Base-by-base conservation (phyloP, 2,797 vertebrate genomes). In the Ciconia nigra region DNA sequence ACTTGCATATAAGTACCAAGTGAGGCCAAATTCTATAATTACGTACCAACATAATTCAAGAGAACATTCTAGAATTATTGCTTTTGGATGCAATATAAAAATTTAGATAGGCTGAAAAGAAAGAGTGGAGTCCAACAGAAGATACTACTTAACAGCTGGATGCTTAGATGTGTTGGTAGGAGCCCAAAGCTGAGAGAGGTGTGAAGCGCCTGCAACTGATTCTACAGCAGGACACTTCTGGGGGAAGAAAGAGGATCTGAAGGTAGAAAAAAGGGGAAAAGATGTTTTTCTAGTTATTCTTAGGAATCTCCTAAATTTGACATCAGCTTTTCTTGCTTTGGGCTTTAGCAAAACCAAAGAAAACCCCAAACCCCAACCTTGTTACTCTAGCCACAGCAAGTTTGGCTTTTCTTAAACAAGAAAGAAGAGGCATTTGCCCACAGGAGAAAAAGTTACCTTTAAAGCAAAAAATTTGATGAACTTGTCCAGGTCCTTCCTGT, bases 391-490 rank as follows among this genome's bases (percentile, higher is more conserved):
- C 13, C 35, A 77, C 33, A 77, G 7, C 33, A 66, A 73, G 20
- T 24, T 29, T 0, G 0, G 44, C 24, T 93, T 63, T 83, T 80
- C 29, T 57, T 57, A 65, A 67, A 62, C 1, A 87, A 42, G 33
- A 66, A 94, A 66, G 28, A 58, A 78, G 28, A 71, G 29, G 15
- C 5, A 44, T 74, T 70, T 91, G 35, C 16, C 37, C n/a, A 51
- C 31, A 93, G 41, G 11, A 93, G 26, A 73, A 83, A 70, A 84
- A 81, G 42, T 72, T 96, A 99, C 99, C 99, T 99, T 99, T 92
- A 99, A 98, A 83, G 99, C 99, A 98, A 99, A 99, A 98, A 99
- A 99, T 97, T 99, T 99, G 88, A 99, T 99, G 97, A 99, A 99
- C 97, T 99, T 99, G 98, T 99, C 99, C 98, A 99, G 98, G 98